Evolutionary conservation across 30 jellyfish, hydroid and myxozoan species (phyloP).

Genomic region (Nemopilema nomurai): DNA sequence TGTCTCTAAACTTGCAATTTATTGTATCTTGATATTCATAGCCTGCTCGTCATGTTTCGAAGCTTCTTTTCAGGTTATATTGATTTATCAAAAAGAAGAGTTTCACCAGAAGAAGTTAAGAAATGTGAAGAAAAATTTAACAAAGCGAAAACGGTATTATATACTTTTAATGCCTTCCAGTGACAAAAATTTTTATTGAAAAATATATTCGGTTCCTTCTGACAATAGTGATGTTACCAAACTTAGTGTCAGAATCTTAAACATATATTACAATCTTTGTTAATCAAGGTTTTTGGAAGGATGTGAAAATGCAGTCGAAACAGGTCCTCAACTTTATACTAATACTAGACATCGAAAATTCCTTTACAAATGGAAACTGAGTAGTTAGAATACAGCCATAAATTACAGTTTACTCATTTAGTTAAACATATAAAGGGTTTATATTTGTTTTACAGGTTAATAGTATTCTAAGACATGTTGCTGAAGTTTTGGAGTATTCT

Average conservation of each 20-base stretch:
- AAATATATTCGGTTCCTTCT: too few species aligned
- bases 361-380: neutral
- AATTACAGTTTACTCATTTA: neutral
- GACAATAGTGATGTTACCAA: too few species aligned
- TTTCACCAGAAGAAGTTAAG: conserved; percentile 97
- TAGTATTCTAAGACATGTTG: conserved; percentile 93
- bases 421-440: too few species aligned
- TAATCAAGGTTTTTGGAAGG: too few species aligned
- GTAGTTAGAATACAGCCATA: neutral
- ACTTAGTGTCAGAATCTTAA: too few species aligned
- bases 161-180: neutral
- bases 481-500: conserved; percentile 79
- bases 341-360: too few species aligned
- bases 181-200: too few species aligned
- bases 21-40: too few species aligned
- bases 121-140: conserved; percentile 96
- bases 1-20: too few species aligned
- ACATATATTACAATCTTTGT: too few species aligned
- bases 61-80: conserved; percentile 68
- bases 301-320: too few species aligned
- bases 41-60: neutral
- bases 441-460: conserved; percentile 66
- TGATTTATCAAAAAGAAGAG: conserved; percentile 96
- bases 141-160: conserved; percentile 94
- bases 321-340: too few species aligned